Evolutionary conservation across 2,797 vertebrate species (phyloP).

Genomic region (Typhlichthys subterraneus): DNA sequence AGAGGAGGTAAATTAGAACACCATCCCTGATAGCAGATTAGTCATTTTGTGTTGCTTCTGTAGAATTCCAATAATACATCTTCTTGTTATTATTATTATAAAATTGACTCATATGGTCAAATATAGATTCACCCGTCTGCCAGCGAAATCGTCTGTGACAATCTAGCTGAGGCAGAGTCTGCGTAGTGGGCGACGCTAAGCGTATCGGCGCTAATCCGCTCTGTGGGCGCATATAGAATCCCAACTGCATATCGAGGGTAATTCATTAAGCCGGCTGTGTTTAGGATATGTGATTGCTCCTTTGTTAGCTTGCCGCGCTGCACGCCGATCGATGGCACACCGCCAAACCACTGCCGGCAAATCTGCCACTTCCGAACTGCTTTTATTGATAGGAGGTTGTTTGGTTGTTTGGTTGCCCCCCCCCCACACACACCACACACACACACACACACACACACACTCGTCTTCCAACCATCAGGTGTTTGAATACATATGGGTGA

Average conservation of each 20-base stretch:
- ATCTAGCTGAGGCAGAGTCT: conserved; percentile 3
- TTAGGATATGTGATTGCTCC: conserved; percentile 16
- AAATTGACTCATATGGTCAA: conserved; percentile 4
- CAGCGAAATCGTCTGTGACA: conserved; percentile 19
- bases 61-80: too few relatives aligned
- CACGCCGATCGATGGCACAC: not conserved
- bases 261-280: conserved; percentile 34
- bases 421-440: too few relatives aligned
- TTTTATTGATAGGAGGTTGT: too few relatives aligned
- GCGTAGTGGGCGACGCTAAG: not conserved
- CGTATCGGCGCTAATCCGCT: conserved; percentile 28
- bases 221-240: conserved; percentile 19
- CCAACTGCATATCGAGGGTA: conserved; percentile 24
- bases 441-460: too few relatives aligned
- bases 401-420: too few relatives aligned
- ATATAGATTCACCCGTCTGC: conserved; percentile 3
- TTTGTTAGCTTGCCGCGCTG: conserved; percentile 1
- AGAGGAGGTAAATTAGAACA: too few relatives aligned
- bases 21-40: too few relatives aligned
- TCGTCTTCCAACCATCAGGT: too few relatives aligned
- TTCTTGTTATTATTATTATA: too few relatives aligned
- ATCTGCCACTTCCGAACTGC: not conserved
- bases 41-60: too few relatives aligned
- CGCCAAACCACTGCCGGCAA: not conserved
- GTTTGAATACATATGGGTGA: too few relatives aligned